Evolutionary conservation across 2,113 vertebrate species (phyloP), one percentile per base, ranked within the genome.

Genomic region (Ophthalmotilapia sp.): DNA sequence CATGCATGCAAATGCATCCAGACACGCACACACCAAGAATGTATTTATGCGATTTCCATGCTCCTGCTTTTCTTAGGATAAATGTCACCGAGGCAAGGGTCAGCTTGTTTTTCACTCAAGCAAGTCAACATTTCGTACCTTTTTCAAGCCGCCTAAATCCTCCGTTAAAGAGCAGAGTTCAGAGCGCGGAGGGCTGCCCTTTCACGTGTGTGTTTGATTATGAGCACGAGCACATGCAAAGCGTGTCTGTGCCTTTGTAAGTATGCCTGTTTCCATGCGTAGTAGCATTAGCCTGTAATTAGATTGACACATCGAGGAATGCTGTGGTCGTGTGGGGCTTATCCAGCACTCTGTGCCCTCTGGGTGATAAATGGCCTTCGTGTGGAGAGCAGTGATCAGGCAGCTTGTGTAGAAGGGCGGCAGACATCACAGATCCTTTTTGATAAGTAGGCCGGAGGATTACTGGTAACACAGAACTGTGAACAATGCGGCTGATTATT

Each of bases 251-350:
- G 23, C 6, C 75, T 79, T 49, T 80, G 73, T 80, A 21, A 83
- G 80, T 79, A 56, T 80, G 56, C 62, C 51, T 93, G 45, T 91
- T 91, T 90, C 89, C 84, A 86, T 91, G 90, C 83, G 51, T 85
- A 70, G 90, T 40, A 88, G 86, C 91, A 79, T 95, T 91, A 89
- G 89, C 53, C 82, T 79, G 80, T 91, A 93, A 94, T 96, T 95
- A 95, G 87, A 92, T 31, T 58, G 88, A 90, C 93, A 90, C 87
- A 75, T 90, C 68, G 40, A 79, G 84, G 91, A 92, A 94, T 95
- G 93, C 88, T 29, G 38, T 12, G 68, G 82, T 88, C 40, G 70
- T 79, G 84, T 60, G 49, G 79, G 86, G 90, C 89, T 94, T 88
- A 90, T 87, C 83, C 62, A 40, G 47, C 19, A 6, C 54, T 4